A percentile compares a stretch with the other conserved stretches of the same genome.
These are phyloP conservation scores for Lycodopsis pacificus DNA, from an alignment of 2,797 vertebrate species.

Conservation along the genomic window DNA sequence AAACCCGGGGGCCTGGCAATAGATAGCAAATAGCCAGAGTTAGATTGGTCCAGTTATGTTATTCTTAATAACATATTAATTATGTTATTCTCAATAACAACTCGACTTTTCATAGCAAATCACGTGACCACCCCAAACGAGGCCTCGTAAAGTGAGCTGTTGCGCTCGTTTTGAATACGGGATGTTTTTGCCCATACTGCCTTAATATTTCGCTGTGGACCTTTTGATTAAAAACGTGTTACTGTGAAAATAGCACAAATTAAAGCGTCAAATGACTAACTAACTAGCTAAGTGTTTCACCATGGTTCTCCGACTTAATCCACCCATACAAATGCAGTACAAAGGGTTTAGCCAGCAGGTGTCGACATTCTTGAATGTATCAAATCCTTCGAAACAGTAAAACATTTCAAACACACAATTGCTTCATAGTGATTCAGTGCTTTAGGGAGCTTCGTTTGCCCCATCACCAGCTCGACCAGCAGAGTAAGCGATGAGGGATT, in stretches of 20 bases:
- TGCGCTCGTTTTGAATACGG: background rate
- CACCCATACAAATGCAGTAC: background rate
- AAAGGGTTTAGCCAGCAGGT: slow-evolving; percentile 25
- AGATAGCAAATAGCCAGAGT: slow-evolving; percentile 44
- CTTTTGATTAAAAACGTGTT: background rate
- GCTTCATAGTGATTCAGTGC: background rate
- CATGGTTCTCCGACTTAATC: slow-evolving; percentile 8
- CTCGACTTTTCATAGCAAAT: background rate
- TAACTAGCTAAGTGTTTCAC: background rate
- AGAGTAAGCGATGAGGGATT: slow-evolving; percentile 49
- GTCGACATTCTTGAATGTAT: slow-evolving; percentile 20
- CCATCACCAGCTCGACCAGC: slow-evolving; percentile 51
- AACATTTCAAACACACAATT: slow-evolving; percentile 18
- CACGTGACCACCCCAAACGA: background rate
- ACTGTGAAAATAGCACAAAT: background rate
- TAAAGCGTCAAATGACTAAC: background rate
- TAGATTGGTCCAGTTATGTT: slow-evolving; percentile 39
- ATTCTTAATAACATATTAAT: no score
- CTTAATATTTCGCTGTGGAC: background rate
- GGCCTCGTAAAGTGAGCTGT: slow-evolving; percentile 1
- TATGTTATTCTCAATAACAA: no score
- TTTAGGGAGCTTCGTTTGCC: background rate
- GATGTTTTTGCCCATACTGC: background rate
- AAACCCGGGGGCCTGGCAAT: slow-evolving; percentile 21
- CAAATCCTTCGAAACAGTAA: slow-evolving; percentile 15